phyloP scores from a whole-genome alignment of 2,888 invertebrate species.

The Mystacides longicornis region DNA sequence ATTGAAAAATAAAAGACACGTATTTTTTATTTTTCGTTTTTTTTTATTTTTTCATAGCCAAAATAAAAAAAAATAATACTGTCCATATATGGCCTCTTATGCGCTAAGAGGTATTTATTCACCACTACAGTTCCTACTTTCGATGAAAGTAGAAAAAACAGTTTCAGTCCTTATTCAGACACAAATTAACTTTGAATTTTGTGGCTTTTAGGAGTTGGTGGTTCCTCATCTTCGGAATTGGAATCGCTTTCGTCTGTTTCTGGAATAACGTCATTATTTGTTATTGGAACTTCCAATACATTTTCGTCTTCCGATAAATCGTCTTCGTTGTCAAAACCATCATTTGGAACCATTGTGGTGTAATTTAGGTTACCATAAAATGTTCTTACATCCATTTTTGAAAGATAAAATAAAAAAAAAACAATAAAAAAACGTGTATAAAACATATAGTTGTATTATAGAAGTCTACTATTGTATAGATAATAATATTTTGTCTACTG shows the following conservation, averaged over 20 bases:
- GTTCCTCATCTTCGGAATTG: neutral
- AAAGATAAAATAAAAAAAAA: neutral
- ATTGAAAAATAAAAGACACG: neutral
- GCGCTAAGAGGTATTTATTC: neutral
- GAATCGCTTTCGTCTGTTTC: neutral
- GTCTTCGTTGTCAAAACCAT: neutral
- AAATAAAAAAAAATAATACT: neutral
- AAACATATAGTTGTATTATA: neutral
- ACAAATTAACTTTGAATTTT: neutral
- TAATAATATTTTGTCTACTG: neutral
- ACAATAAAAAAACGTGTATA: neutral
- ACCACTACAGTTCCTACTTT: neutral
- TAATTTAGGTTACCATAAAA: neutral
- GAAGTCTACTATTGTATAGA: neutral
- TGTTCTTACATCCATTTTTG: neutral
- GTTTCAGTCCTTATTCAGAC: neutral
- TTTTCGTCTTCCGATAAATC: neutral
- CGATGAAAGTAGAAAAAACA: neutral
- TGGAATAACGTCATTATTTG: neutral
- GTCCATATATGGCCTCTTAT: neutral
- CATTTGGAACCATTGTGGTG: neutral
- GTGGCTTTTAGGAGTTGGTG: neutral
- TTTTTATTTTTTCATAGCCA: neutral
- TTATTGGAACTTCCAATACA: neutral
- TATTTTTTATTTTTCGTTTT: neutral